Conservation (phyloP, 2,113 vertebrate species). For the Phasianus colchicus region DNA sequence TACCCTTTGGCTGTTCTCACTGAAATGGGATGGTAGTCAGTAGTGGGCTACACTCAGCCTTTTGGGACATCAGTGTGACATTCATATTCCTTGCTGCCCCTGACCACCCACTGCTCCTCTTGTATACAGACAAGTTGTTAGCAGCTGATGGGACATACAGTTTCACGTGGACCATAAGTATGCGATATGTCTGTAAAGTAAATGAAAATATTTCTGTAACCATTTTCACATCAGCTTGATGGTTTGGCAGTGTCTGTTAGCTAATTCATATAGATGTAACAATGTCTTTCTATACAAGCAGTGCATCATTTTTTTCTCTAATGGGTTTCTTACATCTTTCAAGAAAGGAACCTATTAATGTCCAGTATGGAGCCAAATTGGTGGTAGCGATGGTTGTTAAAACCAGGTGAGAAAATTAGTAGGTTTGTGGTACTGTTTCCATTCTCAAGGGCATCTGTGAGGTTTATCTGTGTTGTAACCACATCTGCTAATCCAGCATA, state of each 20-base stretch:
- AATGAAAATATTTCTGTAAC: neutral
- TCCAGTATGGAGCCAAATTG: neutral
- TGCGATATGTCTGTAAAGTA: neutral
- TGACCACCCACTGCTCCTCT: neutral
- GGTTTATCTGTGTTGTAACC: neutral
- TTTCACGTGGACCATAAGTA: neutral
- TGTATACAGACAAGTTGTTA: neutral
- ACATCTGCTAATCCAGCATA: neutral
- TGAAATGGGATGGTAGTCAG: neutral
- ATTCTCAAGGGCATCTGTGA: neutral
- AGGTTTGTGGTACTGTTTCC: neutral
- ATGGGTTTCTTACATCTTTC: neutral
- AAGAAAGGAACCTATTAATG: neutral
- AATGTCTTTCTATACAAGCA: neutral
- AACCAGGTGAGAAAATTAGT: neutral
- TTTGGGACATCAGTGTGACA: fast-evolving
- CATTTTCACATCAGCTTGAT: neutral
- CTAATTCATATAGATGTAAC: neutral
- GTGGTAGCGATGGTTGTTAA: fast-evolving
- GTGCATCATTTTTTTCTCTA: neutral
- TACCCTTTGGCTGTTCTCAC: neutral
- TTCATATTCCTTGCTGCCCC: neutral
- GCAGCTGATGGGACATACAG: neutral
- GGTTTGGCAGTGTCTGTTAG: neutral
- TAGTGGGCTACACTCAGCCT: fast-evolving